phyloP scores from a whole-genome alignment of 2,797 vertebrate genomes.

The Galagoides demidoff region DNA sequence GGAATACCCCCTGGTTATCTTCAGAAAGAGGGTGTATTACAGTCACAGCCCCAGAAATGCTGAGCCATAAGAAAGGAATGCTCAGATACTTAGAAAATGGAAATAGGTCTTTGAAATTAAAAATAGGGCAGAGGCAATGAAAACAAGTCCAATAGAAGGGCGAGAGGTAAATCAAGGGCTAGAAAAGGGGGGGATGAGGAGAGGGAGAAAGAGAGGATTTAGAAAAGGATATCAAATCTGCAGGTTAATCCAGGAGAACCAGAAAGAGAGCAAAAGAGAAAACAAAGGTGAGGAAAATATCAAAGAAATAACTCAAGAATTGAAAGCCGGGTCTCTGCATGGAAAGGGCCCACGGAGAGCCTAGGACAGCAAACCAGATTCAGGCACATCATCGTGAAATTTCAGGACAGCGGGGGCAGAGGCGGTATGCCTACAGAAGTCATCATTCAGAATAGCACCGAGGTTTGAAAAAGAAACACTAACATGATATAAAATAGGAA shows the following conservation, averaged over 20 bases:
- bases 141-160: not conserved
- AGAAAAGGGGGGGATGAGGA: too few species aligned
- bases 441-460: not conserved
- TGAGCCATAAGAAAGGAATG: not conserved
- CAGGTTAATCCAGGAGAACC: not conserved
- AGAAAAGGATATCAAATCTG: not conserved
- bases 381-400: not conserved
- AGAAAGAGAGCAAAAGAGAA: not conserved
- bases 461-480: not conserved
- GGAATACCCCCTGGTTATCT: not conserved
- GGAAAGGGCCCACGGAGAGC: not conserved
- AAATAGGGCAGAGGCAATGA: not conserved
- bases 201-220: not conserved
- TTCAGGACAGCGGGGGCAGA: not conserved
- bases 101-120: constrained; percentile 21
- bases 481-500: not conserved
- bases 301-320: not conserved
- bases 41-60: not conserved
- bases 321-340: not conserved
- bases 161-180: not conserved
- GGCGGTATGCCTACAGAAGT: not conserved
- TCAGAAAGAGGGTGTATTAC: not conserved
- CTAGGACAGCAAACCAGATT: not conserved
- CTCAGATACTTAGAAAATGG: not conserved
- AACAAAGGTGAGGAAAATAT: not conserved